Conservation (phyloP, 2,797 vertebrate species). For the Toxotes lorentzi region DNA sequence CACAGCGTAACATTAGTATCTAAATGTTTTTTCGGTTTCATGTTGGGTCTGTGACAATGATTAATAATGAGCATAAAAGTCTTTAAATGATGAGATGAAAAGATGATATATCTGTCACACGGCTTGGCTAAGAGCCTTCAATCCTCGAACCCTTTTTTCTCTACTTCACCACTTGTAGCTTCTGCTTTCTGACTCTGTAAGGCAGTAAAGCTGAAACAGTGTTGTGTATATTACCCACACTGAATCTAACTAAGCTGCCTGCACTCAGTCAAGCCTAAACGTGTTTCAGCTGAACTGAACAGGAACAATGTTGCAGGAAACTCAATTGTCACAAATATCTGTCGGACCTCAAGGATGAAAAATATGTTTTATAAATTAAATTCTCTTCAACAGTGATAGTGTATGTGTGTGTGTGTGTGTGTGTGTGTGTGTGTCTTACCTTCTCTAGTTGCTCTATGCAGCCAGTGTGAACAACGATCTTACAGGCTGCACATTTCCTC, state of each 20-base stretch:
- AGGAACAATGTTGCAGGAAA: constrained; percentile 10
- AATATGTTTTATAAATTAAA: background rate
- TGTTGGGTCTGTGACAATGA: too few species aligned
- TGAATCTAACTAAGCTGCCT: background rate
- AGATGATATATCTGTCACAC: too few species aligned
- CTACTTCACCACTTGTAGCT: background rate
- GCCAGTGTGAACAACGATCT: constrained; percentile 94
- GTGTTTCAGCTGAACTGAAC: background rate
- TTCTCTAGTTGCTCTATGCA: constrained; percentile 97
- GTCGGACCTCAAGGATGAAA: background rate
- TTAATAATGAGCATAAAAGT: too few species aligned
- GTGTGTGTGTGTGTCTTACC: constrained; percentile 78
- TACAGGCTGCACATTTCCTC: constrained; percentile 96
- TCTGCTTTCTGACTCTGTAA: background rate
- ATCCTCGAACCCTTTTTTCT: too few species aligned
- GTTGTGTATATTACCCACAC: constrained; percentile 5
- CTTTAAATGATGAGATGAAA: too few species aligned
- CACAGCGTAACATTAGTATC: too few species aligned
- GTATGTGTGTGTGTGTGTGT: constrained; percentile 28
- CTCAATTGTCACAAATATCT: constrained; percentile 22
- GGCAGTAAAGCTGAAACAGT: background rate
- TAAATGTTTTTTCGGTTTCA: too few species aligned
- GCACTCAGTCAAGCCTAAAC: background rate
- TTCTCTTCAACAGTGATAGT: background rate
- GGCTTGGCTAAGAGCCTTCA: too few species aligned